Percentiles rank a stretch among this genome's conserved stretches.
Conservation (phyloP, 30 jellyfish, hydroid and myxozoan species). For the Morbakka virulenta region DNA sequence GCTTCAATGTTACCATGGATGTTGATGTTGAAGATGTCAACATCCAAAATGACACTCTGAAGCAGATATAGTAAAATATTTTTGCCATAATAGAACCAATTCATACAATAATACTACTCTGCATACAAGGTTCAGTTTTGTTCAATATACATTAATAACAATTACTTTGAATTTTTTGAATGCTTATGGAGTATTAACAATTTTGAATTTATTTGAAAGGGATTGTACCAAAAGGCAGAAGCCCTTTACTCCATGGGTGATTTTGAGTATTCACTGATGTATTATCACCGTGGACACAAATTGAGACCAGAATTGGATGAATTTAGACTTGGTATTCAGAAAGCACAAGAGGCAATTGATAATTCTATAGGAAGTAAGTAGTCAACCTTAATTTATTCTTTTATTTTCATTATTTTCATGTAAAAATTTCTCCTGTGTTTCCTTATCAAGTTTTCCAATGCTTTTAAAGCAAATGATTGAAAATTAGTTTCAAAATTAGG, state of each 20-base stretch:
- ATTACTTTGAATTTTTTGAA: no score
- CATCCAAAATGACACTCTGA: no score
- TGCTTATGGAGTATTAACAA: no score
- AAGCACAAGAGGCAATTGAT: constrained; percentile 97
- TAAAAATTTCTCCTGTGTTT: not conserved
- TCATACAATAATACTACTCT: no score
- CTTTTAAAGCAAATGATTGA: no score
- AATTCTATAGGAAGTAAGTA: constrained; percentile 94
- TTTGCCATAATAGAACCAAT: not conserved
- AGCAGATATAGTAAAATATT: no score
- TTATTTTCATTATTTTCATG: not conserved
- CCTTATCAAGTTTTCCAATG: no score
- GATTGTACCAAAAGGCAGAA: constrained; percentile 90
- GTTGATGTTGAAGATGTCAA: no score
- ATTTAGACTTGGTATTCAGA: constrained; percentile 90
- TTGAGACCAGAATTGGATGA: constrained; percentile 92
- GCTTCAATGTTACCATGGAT: no score
- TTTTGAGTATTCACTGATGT: constrained; percentile 92
- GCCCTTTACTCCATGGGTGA: constrained; percentile 97
- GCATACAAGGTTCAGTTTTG: no score
- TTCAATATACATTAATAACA: no score
- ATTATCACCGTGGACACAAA: constrained; percentile 91
- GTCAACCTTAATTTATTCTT: not conserved
- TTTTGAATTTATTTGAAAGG: constrained; percentile 27
- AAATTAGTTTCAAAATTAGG: no score